Conservation (phyloP, 2,113 vertebrate genomes). For the Hippocampus abdominalis region DNA sequence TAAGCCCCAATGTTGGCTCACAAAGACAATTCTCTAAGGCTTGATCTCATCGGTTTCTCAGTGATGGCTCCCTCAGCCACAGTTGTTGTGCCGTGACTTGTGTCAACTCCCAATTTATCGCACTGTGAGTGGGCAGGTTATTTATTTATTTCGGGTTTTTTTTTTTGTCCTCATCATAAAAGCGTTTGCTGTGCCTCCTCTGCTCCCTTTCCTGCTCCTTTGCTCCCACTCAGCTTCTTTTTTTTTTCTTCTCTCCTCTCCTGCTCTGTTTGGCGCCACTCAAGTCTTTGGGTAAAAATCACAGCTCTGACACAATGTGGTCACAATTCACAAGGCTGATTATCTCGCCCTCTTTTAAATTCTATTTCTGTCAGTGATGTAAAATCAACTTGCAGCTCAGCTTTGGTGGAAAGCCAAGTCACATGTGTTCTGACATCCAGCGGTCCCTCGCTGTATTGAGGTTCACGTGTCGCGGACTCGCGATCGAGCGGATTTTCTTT, state of each 20-base stretch:
- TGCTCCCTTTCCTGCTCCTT: conserved; percentile 39
- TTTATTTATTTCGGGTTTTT: neutral
- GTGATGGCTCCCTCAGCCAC: conserved; percentile 67
- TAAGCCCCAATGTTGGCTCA: conserved; percentile 57
- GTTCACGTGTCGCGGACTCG: too few relatives aligned
- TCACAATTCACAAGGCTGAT: conserved; percentile 65
- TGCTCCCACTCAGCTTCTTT: conserved; percentile 21
- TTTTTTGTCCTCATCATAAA: conserved; percentile 63
- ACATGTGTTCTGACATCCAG: neutral
- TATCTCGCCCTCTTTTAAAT: conserved; percentile 52
- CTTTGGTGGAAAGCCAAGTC: neutral
- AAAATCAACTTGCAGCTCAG: conserved; percentile 32
- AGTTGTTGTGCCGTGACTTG: conserved; percentile 73
- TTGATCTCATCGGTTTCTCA: conserved; percentile 67
- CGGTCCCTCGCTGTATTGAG: too few relatives aligned
- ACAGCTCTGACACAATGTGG: conserved; percentile 58
- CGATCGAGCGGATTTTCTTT: too few relatives aligned
- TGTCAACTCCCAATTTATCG: conserved; percentile 76
- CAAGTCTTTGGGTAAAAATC: conserved; percentile 55
- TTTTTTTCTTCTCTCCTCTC: conserved; percentile 22
- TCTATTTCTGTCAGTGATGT: conserved; percentile 44
- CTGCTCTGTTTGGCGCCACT: conserved; percentile 59
- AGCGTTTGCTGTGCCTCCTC: conserved; percentile 56
- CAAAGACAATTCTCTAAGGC: conserved; percentile 68
- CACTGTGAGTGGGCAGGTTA: conserved; percentile 62